Base-by-base conservation (phyloP, 2,113 vertebrate species). In the Catharus bicknelli region DNA sequence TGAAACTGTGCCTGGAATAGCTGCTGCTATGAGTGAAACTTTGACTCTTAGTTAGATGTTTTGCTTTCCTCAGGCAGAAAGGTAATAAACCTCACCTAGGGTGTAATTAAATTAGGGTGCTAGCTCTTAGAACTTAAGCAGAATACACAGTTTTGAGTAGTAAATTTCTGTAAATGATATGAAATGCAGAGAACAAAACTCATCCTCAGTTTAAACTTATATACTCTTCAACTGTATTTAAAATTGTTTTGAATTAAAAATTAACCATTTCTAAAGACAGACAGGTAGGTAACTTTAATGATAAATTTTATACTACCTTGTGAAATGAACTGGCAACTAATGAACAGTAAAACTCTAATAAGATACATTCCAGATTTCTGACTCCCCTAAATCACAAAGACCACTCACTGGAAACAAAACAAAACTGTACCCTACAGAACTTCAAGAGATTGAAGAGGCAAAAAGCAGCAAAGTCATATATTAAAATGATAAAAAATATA, bases 401-500 rank as follows among this genome's bases (percentile, higher is more conserved):
- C 29, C 85, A 77, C 27, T 88, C 74, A 25, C 36, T 74, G 51
- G 16, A 51, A 51, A 17, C 53, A 72, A 90, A 91, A 38, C 16
- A 75, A 85, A 89, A 54, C 23, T 66, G 16, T 18, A 16, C 30
- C 81, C 61, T 67, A 29, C 42, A 94, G 15, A 34, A 55, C 54
- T 63, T 72, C 62, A 67, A 75, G 25, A 70, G 29, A 90, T 80
- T 53, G 90, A 83, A 55, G 27, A 86, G 19, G 57, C 21, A 86
- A 67, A 85, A 93, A 93, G 68, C 82, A 92, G 34, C 5, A 67
- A 57, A 79, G 70, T 76, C 36, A 80, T 91, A 90, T 91, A 96
- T 95, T 96, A 92, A 96, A 96, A 93, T 92, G 40, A 42, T 84
- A 76, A 70, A 54, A 90, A 75, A 61, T 78, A 92, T 78, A 92